phyloP scores from a whole-genome alignment of 1,140 invertebrate species.

The Formica selysi region DNA sequence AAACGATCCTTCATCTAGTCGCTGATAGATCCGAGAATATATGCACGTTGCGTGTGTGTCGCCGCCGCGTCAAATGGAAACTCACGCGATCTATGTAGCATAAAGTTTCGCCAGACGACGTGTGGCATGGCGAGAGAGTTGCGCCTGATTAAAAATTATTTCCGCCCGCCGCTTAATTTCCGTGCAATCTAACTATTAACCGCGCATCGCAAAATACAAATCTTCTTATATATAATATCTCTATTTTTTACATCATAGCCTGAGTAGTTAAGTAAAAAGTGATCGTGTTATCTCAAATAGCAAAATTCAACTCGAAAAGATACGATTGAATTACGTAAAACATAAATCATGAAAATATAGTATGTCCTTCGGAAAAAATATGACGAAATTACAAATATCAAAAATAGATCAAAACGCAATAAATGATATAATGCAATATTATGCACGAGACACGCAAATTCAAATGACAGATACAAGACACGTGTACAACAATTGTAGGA shows the following conservation, averaged over 20 bases:
- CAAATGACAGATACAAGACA: neutral
- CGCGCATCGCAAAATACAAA: neutral
- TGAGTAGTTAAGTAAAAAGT: neutral
- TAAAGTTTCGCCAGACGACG: neutral
- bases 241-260: neutral
- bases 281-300: no score
- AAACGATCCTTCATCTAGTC: conserved; percentile 51
- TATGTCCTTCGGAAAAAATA: neutral
- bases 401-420: neutral
- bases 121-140: neutral
- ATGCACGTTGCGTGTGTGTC: conserved; percentile 53
- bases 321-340: neutral
- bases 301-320: neutral
- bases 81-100: conserved; percentile 27
- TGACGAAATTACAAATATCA: neutral
- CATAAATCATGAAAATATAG: neutral
- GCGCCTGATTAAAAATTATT: conserved; percentile 49
- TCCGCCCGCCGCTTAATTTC: conserved; percentile 12
- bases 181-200: conserved; percentile 15
- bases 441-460: no score
- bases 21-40: conserved; percentile 59
- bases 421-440: neutral
- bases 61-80: conserved; percentile 48
- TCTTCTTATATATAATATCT: neutral
- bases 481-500: neutral